Evolutionary conservation across 2,888 invertebrate species (phyloP).

Genomic region (Pocota personata): DNA sequence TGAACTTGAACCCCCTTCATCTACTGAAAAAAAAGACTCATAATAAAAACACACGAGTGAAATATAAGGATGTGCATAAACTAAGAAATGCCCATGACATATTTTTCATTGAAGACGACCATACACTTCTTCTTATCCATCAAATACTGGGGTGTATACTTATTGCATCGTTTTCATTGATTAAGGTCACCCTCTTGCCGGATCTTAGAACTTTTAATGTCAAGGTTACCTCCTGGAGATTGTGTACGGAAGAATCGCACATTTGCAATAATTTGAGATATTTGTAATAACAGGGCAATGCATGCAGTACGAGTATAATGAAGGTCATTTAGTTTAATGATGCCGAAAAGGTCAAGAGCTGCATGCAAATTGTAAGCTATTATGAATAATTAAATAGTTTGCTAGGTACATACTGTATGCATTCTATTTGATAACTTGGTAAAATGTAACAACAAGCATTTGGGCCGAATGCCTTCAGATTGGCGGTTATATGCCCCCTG

Average conservation of each 20-base stretch:
- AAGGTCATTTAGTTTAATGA: constrained; percentile 11
- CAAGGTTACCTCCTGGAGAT: neutral
- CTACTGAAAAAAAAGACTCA: neutral
- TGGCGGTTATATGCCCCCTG: neutral
- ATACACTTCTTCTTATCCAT: neutral
- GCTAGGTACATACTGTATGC: neutral
- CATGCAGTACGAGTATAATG: neutral
- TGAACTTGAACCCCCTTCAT: neutral
- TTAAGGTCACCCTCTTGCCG: neutral
- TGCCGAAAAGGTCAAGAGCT: neutral
- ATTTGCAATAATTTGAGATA: constrained; percentile 20
- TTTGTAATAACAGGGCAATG: neutral
- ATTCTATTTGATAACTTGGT: too few species aligned
- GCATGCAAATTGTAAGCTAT: neutral
- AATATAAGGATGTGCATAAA: neutral
- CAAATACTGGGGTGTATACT: neutral
- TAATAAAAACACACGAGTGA: neutral
- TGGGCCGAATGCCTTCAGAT: too few species aligned
- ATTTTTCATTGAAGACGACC: neutral
- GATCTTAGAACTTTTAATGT: neutral
- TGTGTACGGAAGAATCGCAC: neutral
- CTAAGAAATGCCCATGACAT: neutral
- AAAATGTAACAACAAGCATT: too few species aligned
- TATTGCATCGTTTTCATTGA: neutral
- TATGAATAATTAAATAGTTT: neutral